Base-by-base conservation (phyloP, 2,113 vertebrate species). In the Gnathonemus echidnorhynchus region DNA sequence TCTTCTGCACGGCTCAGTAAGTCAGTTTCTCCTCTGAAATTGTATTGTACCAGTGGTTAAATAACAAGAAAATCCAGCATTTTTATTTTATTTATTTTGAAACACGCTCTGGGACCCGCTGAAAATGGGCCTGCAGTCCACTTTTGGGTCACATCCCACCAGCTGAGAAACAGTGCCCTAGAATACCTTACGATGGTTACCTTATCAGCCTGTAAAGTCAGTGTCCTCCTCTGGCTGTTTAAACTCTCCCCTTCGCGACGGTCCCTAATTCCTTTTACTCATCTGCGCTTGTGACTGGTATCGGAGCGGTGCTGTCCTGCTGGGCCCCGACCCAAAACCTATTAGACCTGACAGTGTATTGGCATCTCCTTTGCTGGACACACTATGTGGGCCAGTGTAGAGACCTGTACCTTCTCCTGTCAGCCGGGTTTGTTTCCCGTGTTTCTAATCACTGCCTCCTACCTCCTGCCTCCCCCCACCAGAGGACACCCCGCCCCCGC, bases 401-500 rank as follows among this genome's bases (percentile, higher is more conserved):
- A 19, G 39, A 7, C 39, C 17, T 17, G 8, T 2, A 45, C 77
- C 77, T 85, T 91, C 70, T 90, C 87, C 13, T 52, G 90, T 70
- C 27, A 92, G 90, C 35, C 10, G 24, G 19, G 52, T 80, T 92
- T 91, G 91, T 88, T 77, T 90, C 89, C 88, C 90, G 83, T 91
- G 35, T 92, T 89, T 92, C 92, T 93, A 92, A 95, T 86, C 35
- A 90, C 94, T 97, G 95, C 97, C 95, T 94, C 90, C 94, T 93
- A 94, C 94, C 95, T 97, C 95, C 96, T 96, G 95, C 94, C 94
- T 97, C 96, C 95, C 96, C 91, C 94, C 96, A 96, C 97, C 97
- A 99, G 98, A 97, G 96, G 96, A 96, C 94, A 96, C 97, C 91
- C 97, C 97, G 94, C 96, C 97, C 95, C 97, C 97, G 95, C 95